Base-by-base conservation (phyloP, 2,888 invertebrate species). In the Trimorus sp. region DNA sequence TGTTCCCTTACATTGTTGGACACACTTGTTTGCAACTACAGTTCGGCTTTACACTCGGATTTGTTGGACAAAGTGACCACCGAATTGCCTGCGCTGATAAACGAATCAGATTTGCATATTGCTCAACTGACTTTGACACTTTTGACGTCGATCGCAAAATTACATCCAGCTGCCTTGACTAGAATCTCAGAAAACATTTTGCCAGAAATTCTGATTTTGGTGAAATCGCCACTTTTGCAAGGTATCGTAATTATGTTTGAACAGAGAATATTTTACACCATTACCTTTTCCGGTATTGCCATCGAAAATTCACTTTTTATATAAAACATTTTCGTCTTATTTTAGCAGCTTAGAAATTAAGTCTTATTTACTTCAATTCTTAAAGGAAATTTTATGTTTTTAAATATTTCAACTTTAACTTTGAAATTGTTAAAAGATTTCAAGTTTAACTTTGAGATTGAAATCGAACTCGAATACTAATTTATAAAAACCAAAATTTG, bases 71-170 rank as follows among this genome's bases (percentile, higher is more conserved):
- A 95, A 92, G 95, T 94, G 88, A 95, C 98, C 88, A 94, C 95
- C 73, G 99, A 99, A 92, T 94, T 99, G 87, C 98, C 98, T 9
- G 95, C 97, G 11, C 93, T 99, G 66, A 94, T 99, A 84, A 97
- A 95, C 88, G 99, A 99, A 92, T 94, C 96, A 54, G 99, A 99
- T 93, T 93, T 99, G 83, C 98, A 99, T 92, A 98, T 99, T 86
- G 98, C 99, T 60, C 99, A 99, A 93, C 94, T 97, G 88, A 97
- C 97, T 36, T 93, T 98, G 79, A 94, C 95, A 70, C 93, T 98
- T 66, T 93, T 98, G 70, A 97, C 97, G 82, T 95, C 97, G 68
- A 96, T 97, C 51, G 97, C 97, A 66, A 93, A 94, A 83, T 93
- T 95, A 56, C 96, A 97, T 89, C 96, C 97, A 8, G 94, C 94